Percentiles rank a stretch among this genome's conserved stretches.
Conservation (phyloP, 1,140 invertebrate genomes). For the Nephila pilipes region DNA sequence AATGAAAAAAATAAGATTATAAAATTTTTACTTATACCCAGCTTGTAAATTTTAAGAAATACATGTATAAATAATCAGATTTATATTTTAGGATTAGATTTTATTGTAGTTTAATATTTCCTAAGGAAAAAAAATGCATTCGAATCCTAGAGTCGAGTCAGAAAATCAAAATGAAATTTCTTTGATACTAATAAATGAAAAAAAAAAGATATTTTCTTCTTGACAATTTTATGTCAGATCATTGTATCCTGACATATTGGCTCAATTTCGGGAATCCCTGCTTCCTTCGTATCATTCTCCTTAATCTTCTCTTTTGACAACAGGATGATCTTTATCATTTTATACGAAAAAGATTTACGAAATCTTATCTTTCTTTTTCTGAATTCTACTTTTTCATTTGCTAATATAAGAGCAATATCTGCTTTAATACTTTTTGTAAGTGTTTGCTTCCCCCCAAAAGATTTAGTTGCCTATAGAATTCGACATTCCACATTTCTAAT, state of each 20-base stretch:
- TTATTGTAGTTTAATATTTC: too few species aligned
- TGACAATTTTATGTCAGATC: constrained; percentile 11
- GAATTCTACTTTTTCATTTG: not conserved
- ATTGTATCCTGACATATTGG: constrained; percentile 36
- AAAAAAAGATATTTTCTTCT: not conserved
- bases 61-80: too few species aligned
- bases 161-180: constrained; percentile 11
- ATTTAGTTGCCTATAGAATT: not conserved
- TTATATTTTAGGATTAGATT: too few species aligned
- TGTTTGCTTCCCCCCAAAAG: not conserved
- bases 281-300: constrained; percentile 16
- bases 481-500: not conserved
- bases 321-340: constrained; percentile 24
- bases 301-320: constrained; percentile 33
- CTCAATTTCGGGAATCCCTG: constrained; percentile 20
- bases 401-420: not conserved
- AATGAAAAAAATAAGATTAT: too few species aligned
- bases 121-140: not conserved
- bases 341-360: not conserved
- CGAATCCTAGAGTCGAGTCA: not conserved
- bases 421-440: not conserved
- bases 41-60: too few species aligned
- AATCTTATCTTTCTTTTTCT: not conserved
- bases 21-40: too few species aligned
- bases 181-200: not conserved